phyloP scores from a whole-genome alignment of 2,888 invertebrate species.

The Tenthredo notha region DNA sequence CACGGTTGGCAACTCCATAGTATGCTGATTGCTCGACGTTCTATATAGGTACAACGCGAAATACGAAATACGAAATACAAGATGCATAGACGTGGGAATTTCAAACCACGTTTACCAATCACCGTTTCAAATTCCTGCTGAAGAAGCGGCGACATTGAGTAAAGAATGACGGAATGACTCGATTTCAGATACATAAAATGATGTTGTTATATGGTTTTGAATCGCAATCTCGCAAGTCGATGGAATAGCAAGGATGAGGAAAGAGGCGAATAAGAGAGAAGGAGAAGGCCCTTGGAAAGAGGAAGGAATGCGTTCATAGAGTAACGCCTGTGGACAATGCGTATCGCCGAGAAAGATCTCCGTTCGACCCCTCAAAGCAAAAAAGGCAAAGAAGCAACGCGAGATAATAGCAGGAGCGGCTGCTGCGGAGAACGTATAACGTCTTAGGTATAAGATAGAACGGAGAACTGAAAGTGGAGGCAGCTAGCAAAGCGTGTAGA shows the following conservation, averaged over 20 bases:
- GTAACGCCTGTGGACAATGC: conserved; percentile 65
- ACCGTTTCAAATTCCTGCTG: too few relatives aligned
- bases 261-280: conserved; percentile 58
- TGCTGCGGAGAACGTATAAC: conserved; percentile 2
- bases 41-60: not conserved
- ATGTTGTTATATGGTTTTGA: not conserved
- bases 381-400: conserved; percentile 48
- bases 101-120: not conserved
- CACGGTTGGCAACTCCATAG: not conserved
- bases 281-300: conserved; percentile 56
- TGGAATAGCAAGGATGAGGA: not conserved
- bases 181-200: not conserved
- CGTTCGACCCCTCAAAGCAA: conserved; percentile 54
- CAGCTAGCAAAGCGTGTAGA: conserved; percentile 37
- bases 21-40: conserved; percentile 49
- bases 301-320: conserved; percentile 61
- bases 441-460: not conserved
- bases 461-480: not conserved
- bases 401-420: conserved; percentile 48
- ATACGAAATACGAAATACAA: not conserved
- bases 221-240: conserved; percentile 11
- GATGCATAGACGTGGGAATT: conserved; percentile 39
- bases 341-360: conserved; percentile 65
- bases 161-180: not conserved
- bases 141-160: too few relatives aligned